Base-by-base conservation (phyloP, 2,797 vertebrate genomes). In the Lacerta viridis region DNA sequence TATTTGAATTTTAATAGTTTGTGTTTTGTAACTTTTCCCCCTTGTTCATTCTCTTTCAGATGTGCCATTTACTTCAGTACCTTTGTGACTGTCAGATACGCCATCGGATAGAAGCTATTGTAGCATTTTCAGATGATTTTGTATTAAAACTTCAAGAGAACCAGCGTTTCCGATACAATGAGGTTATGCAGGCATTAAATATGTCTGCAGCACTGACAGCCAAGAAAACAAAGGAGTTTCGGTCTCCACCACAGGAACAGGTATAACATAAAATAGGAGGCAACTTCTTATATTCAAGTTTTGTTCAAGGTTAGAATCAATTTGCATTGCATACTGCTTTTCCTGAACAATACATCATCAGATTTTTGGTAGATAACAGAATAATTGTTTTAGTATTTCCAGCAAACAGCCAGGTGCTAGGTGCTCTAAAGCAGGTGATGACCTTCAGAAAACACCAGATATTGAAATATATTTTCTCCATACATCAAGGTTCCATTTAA, bases 131-230 rank as follows among this genome's bases (percentile, higher is more conserved):
- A 0, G 99, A 99, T 61, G 98, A 98, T 95, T 99, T 99, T 59
- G 98, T 99, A 77, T 98, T 98, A 5, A 98, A 98, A 93, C 98
- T 99, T 79, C 99, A 99, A 94, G 98, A 99, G 29, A 99, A 99
- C 94, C 99, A 99, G 1, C 97, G 98, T 4, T 99, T 99, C 94
- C 98, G 99, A 15, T 99, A 99, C 93, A 99, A 99, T 0, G 98
- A 99, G 93, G 98, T 99, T 79, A 99, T 99, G 99, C 98, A 99
- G 90, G 98, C 99, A 2, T 97, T 99, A 90, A 99, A 99, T 95
- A 99, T 99, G 99, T 99, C 99, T 0, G 99, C 98, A 2, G 98
- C 99, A 1, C 97, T 99, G 41, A 99, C 99, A 0, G 99, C 98
- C 81, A 98, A 98, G 93, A 99, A 99, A 93, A 99, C 99, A 69